Evolutionary conservation across 92 coral and sea anemone species (phyloP), one percentile per base, ranked within the genome.

Genomic region (Heliopora coerulea): DNA sequence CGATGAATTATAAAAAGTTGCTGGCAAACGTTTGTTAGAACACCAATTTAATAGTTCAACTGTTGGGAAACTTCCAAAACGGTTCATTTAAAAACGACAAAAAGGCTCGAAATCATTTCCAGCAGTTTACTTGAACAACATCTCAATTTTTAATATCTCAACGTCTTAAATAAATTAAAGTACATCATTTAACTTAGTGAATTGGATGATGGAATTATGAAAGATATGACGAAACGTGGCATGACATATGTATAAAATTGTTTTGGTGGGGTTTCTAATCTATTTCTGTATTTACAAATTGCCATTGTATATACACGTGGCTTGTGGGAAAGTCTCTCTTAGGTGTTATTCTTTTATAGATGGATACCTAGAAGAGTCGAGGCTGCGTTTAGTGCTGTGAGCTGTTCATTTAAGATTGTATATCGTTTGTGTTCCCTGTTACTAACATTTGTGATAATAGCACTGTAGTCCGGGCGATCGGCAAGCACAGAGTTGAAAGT

Each of bases 271-370:
- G 40, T 28, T 37, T 70, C 37, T 54, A 18, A 32, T 30, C 77
- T 70, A 50, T 70, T 70, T 70, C 54, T 34, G 35, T 70, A 54
- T 70, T 70, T 70, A 70, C 77, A 70, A 70, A 70, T 70, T 70
- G 77, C 49, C 77, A 26, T 70, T 70, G 77, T 70, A 54, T 70
- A 33, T 52, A 52, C 77, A 70, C 77, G 77, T 70, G 77, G 77
- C 52, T 21, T 37, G 48, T 29, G 56, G 23, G 61, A 28, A 56
- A 46, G 2, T n/a, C 52, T 46, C 17, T 8, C 14, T 15, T 8
- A 46, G 52, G 12, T 59, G 12, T 25, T 29, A 24, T 24, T 28
- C 41, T 27, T 1, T 27, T 12, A 4, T 3, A 12, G 17, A 12
- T 15, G 0, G 15, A 34, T 59, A 26, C 64, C 15, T 29, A 19